A percentile compares a stretch with the other conserved stretches of the same genome.
phyloP scores from a whole-genome alignment of 2,113 vertebrate genomes.

The Corythornis madagascariensis region DNA sequence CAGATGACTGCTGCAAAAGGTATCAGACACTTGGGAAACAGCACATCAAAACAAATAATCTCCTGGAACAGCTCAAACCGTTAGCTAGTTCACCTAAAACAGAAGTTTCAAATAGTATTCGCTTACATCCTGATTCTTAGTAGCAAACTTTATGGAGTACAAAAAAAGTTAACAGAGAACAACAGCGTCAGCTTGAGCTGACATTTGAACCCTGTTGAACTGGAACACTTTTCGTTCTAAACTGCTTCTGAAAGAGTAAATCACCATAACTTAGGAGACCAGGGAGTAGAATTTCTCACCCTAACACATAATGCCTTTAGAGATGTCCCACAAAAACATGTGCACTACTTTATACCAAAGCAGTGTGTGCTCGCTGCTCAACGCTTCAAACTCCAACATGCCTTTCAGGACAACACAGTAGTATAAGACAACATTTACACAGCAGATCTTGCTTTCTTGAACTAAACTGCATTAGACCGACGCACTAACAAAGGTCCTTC shows the following conservation, averaged over 20 bases:
- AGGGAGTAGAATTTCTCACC: neutral
- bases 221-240: neutral
- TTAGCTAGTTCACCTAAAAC: neutral
- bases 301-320: neutral
- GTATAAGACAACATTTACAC: neutral
- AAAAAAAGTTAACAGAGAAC: neutral
- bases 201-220: neutral
- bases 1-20: neutral
- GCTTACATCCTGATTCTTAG: neutral
- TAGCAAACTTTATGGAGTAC: neutral
- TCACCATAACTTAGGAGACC: neutral
- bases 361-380: neutral
- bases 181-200: neutral
- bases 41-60: neutral
- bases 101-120: neutral
- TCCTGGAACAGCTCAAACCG: neutral
- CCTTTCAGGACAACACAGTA: neutral
- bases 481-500: neutral
- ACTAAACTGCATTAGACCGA: neutral
- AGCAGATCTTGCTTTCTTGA: neutral
- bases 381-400: neutral
- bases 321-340: neutral
- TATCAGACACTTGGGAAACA: neutral
- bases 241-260: neutral
- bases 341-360: neutral